Evolutionary conservation across 2,797 vertebrate genomes (phyloP), one percentile per base, ranked within the genome.

Genomic region (Oophaga sylvatica): DNA sequence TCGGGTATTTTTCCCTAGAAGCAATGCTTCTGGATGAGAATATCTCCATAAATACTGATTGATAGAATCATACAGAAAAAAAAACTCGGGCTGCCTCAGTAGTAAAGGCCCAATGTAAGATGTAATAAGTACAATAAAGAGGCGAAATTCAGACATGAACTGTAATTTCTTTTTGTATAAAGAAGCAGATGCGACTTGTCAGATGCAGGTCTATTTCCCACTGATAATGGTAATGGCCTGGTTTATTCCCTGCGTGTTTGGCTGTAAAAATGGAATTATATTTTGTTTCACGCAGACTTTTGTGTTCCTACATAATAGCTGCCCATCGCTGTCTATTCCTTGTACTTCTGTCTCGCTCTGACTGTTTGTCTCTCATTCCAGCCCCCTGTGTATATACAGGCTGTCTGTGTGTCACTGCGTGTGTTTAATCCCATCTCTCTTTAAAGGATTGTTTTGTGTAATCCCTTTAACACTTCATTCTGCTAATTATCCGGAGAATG

Each of bases 401-500:
- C 71, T 88, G 41, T 77, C 81, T 87, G 31, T 85, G 70, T 83
- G 82, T 75, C 60, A 48, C 73, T 89, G 88, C 20, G 67, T 87
- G 84, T 83, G 88, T 89, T 89, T 89, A 89, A 89, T 89, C 88
- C 80, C 85, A 83, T 86, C 88, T 89, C 84, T 89, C 88, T 89
- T 89, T 89, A 89, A 89, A 75, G 88, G 88, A 89, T 89, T 89
- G 88, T 89, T 89, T 89, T 86, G 88, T 89, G 80, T 89, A 89
- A 89, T 89, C 88, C 84, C 88, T 89, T 89, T 89, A 89, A 86
- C 84, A 86, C 88, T 87, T 89, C 88, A 89, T 89, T 89, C 88
- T 89, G 84, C 88, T 89, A 89, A 89, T 89, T 89, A 89, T 89
- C 88, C 88, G 80, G 88, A 89, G 88, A 89, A 86, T 45, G 84